Evolutionary conservation across 2,797 vertebrate species (phyloP).

Genomic region (Tadarida brasiliensis): DNA sequence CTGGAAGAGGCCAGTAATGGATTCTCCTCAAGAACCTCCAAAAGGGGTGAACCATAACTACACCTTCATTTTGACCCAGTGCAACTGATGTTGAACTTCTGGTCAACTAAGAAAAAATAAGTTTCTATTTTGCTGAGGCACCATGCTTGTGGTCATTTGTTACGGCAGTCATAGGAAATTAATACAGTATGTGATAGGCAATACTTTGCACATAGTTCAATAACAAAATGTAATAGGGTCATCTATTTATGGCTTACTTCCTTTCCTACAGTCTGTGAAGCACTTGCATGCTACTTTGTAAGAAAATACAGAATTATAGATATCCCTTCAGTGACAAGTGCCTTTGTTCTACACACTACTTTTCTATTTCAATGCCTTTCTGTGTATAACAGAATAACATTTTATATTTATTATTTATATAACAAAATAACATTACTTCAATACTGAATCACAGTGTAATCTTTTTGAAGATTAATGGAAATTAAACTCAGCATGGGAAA

Average conservation of each 20-base stretch:
- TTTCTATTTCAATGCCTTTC: background rate
- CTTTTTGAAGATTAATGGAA: background rate
- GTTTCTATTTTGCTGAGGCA: background rate
- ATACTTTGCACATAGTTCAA: background rate
- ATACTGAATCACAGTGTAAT: background rate
- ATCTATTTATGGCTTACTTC: background rate
- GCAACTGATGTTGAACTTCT: background rate
- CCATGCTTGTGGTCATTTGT: background rate
- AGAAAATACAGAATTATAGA: conserved; percentile 19
- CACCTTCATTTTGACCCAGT: background rate
- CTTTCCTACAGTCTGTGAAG: background rate
- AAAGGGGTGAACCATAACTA: background rate
- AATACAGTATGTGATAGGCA: background rate
- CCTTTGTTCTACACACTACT: background rate
- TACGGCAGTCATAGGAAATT: background rate
- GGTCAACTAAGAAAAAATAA: background rate
- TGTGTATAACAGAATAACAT: background rate
- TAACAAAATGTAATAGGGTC: background rate
- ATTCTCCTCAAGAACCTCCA: background rate
- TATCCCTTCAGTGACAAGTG: background rate
- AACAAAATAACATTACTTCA: background rate
- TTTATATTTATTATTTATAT: conserved; percentile 20
- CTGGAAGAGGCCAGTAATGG: background rate
- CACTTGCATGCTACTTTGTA: background rate
- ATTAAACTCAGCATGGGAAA: background rate